A percentile compares a stretch with the other conserved stretches of the same genome.
Evolutionary conservation across 2,888 invertebrate species (phyloP).

Genomic region (Limnephilus lunatus): DNA sequence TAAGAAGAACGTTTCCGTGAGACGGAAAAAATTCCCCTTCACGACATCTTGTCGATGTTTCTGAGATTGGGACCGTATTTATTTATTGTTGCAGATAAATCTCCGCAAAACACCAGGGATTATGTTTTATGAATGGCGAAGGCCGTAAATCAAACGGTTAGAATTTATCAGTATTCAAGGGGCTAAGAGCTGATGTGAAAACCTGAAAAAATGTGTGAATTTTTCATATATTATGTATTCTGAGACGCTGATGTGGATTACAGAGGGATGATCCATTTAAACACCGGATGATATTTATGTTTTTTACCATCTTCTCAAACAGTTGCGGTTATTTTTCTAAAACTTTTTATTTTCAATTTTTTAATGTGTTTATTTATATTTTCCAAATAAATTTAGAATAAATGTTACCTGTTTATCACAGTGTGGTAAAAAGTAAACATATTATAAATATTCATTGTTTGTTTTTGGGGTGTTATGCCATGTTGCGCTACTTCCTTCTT

Average conservation of each 20-base stretch:
- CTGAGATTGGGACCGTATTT: conserved; percentile 24
- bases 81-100: conserved; percentile 35
- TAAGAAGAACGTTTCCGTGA: background rate
- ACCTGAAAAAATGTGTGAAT: background rate
- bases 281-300: background rate
- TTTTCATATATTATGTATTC: background rate
- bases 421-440: too few species aligned
- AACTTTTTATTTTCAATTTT: too few species aligned
- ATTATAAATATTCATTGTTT: too few species aligned
- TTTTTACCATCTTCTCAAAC: too few species aligned
- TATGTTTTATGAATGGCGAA: conserved; percentile 15
- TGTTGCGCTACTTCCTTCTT: too few species aligned
- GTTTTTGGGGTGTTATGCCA: too few species aligned
- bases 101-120: conserved; percentile 13
- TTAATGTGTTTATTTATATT: too few species aligned
- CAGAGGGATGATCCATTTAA: background rate
- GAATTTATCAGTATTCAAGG: conserved; percentile 3
- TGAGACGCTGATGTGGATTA: background rate
- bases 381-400: too few species aligned
- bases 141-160: conserved; percentile 4
- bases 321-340: too few species aligned
- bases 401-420: too few species aligned
- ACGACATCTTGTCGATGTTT: conserved; percentile 12
- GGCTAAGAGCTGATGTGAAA: background rate
- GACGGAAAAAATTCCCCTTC: background rate